Conservation (phyloP, 2,888 invertebrate species). For the Tinea pellionella region DNA sequence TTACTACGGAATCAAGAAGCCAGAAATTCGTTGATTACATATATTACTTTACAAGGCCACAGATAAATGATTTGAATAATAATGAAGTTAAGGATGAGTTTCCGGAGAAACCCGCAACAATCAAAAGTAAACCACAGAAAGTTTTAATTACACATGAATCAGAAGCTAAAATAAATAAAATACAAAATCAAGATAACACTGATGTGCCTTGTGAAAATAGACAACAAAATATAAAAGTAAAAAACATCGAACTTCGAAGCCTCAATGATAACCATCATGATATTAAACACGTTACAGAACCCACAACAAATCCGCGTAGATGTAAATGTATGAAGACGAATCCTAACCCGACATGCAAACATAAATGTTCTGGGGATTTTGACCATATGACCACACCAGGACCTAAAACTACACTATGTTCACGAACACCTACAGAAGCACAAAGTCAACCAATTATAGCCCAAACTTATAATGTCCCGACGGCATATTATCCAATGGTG, state of each 20-base stretch:
- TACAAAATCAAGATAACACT: conserved; percentile 12
- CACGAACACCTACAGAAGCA: neutral
- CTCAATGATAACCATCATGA: conserved; percentile 20
- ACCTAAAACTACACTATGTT: neutral
- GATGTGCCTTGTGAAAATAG: conserved; percentile 5
- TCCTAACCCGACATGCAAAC: conserved; percentile 22
- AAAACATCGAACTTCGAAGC: conserved; percentile 42
- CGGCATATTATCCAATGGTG: neutral
- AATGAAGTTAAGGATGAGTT: neutral
- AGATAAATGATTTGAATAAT: neutral
- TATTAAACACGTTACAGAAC: neutral
- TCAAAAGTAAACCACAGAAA: neutral
- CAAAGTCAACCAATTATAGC: neutral
- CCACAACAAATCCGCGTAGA: neutral
- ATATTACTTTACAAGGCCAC: conserved; percentile 1
- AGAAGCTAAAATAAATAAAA: conserved; percentile 9
- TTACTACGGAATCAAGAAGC: neutral
- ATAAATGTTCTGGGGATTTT: conserved; percentile 20
- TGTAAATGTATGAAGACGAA: conserved; percentile 30
- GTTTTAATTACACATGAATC: neutral
- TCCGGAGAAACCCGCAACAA: neutral
- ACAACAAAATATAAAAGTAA: conserved; percentile 17
- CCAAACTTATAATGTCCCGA: neutral
- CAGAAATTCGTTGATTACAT: neutral
- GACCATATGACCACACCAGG: neutral